phyloP scores from a whole-genome alignment of 2,888 invertebrate genomes.

The Agrochola lychnidis region DNA sequence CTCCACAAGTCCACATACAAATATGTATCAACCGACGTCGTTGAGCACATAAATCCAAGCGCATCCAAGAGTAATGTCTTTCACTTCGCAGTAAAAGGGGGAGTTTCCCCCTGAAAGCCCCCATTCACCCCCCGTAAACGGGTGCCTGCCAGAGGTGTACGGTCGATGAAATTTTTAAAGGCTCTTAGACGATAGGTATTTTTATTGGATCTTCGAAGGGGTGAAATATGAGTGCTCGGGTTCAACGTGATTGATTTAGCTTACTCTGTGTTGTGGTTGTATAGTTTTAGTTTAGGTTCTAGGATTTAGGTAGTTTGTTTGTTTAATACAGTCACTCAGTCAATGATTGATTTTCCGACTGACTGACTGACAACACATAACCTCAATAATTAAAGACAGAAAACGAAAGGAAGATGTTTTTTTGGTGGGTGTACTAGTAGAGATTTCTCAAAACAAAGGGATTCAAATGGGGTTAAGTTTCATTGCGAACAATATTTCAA shows the following conservation, averaged over 20 bases:
- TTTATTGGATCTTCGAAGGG: constrained; percentile 74
- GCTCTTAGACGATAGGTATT: constrained; percentile 78
- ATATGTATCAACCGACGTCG: constrained; percentile 62
- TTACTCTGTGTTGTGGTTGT: constrained; percentile 9
- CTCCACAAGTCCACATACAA: constrained; percentile 54
- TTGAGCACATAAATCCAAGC: constrained; percentile 72
- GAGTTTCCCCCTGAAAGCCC: constrained; percentile 22
- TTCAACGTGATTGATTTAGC: constrained; percentile 52
- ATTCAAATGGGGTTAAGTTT: fast-evolving
- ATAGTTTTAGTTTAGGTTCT: background rate
- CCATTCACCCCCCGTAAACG: constrained; percentile 46
- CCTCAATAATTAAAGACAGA: too few relatives aligned
- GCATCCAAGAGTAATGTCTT: constrained; percentile 78
- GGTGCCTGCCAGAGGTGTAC: constrained; percentile 69
- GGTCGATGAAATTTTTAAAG: constrained; percentile 84
- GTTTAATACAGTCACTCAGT: background rate
- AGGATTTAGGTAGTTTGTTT: background rate
- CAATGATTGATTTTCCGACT: background rate
- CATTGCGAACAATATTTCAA: background rate
- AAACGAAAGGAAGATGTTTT: background rate
- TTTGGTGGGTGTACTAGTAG: background rate
- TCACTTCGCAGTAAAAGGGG: constrained; percentile 70
- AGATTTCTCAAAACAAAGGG: background rate
- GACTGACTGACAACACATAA: background rate
- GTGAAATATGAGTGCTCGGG: constrained; percentile 60